Conservation (phyloP, 2,797 vertebrate genomes). For the Garrulus glandarius region DNA sequence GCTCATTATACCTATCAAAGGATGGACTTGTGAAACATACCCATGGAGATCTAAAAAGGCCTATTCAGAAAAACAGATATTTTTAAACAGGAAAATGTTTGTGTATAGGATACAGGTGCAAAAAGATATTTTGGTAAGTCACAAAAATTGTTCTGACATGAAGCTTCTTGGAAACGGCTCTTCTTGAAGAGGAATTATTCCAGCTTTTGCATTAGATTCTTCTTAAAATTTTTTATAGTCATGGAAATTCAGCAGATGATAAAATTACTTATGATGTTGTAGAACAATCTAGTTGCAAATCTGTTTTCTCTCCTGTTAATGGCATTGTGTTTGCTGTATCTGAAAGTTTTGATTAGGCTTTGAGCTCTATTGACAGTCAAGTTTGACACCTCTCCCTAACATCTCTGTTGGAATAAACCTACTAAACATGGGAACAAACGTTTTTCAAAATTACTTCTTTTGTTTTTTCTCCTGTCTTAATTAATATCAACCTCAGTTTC, state of each 20-base stretch:
- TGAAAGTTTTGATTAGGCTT: background rate
- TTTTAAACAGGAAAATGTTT: background rate
- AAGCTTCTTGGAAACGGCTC: background rate
- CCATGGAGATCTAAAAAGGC: background rate
- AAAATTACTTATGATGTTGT: background rate
- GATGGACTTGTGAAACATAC: background rate
- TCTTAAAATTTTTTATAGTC: background rate
- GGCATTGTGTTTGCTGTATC: background rate
- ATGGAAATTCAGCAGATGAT: background rate
- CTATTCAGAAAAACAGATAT: background rate
- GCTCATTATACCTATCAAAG: background rate
- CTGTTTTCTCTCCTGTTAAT: background rate
- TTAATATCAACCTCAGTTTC: background rate
- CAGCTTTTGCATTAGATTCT: background rate
- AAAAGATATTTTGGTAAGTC: background rate
- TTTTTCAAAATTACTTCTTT: background rate
- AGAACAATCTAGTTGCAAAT: background rate
- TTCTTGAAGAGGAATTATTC: background rate
- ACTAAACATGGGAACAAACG: background rate
- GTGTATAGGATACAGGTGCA: background rate
- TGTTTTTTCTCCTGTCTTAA: background rate
- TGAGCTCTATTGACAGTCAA: background rate
- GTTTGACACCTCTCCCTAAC: background rate
- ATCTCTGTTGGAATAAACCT: background rate
- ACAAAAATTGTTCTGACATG: background rate